phyloP scores from a whole-genome alignment of 2,797 vertebrate species.

The Brachyrhaphis roseni region DNA sequence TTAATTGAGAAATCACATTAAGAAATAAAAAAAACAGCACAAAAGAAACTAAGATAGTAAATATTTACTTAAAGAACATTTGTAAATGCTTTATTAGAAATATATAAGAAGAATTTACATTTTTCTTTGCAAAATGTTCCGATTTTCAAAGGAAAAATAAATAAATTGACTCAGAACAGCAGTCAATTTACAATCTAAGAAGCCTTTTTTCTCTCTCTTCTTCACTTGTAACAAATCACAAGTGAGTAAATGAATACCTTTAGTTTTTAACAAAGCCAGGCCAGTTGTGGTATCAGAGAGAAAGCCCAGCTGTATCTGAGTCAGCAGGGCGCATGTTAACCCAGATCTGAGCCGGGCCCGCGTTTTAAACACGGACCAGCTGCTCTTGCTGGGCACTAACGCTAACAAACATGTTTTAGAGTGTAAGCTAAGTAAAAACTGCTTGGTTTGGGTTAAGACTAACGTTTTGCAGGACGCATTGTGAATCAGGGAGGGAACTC shows the following conservation, averaged over 20 bases:
- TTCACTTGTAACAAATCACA: no score
- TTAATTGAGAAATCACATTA: no score
- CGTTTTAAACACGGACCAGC: neutral
- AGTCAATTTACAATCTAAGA: neutral
- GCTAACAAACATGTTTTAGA: neutral
- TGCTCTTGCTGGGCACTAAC: neutral
- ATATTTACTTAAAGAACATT: neutral
- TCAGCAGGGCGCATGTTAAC: neutral
- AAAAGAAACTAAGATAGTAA: neutral
- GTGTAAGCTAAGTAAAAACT: neutral
- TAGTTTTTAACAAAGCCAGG: no score
- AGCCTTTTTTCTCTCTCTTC: no score
- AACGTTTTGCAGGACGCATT: neutral
- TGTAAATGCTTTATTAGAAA: no score
- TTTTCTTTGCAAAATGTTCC: no score
- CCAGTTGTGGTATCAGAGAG: no score
- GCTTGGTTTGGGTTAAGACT: neutral
- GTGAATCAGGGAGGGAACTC: neutral
- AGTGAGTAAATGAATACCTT: no score
- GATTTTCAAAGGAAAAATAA: no score
- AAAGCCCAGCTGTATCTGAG: neutral
- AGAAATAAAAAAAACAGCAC: no score
- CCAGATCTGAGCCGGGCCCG: neutral
- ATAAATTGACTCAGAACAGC: neutral
- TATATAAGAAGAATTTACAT: rapidly evolving